Evolutionary conservation across 2,113 vertebrate genomes (phyloP), one percentile per base, ranked within the genome.

Genomic region (Trogon melanurus): DNA sequence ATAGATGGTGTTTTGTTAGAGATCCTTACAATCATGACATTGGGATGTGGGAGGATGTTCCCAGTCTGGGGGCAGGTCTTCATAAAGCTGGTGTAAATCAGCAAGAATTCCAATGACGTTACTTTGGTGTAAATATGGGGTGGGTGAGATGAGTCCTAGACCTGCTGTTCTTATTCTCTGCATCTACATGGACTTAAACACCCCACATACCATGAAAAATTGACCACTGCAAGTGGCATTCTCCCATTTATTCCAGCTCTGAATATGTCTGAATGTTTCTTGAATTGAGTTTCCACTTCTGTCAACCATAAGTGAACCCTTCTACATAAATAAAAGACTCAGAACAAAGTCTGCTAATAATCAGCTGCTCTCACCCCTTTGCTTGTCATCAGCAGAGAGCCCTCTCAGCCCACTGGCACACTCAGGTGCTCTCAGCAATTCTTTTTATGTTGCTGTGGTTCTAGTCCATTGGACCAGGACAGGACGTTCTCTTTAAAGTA

Each of bases 351-450:
- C 13, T 88, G 76, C 32, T n/a, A 8, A 5, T 29, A 38, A 13
- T 32, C 16, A 71, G 22, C 56, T 51, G 26, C 20, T 81, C 20
- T 45, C 13, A 19, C 7, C 2, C 0, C 27, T 58, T n/a, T 76
- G 7, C 36, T 44, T 82, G 20, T 15, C 60, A 32, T 34, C 13
- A 67, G 11, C 36, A 83, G 67, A 78, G 76, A 90, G 10, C 6
- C 5, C 9, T 12, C 16, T n/a, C 38, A 76, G 21, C 4, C 41
- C 13, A 23, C 26, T 26, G 0, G 0, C 60, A 26, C 44, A 16
- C 17, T 23, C 53, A 73, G 64, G 48, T 80, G 57, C 23, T 20
- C 41, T 79, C 29, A 60, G 34, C 7, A 1, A 1, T 29, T 56
- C n/a, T 15, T 44, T 4, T 17, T 20, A 53, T 15, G 20, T 20